A percentile compares a stretch with the other conserved stretches of the same genome.
phyloP scores from a whole-genome alignment of 35 echinoderm and acorn worm species.

The Ophiothrix spiculata region DNA sequence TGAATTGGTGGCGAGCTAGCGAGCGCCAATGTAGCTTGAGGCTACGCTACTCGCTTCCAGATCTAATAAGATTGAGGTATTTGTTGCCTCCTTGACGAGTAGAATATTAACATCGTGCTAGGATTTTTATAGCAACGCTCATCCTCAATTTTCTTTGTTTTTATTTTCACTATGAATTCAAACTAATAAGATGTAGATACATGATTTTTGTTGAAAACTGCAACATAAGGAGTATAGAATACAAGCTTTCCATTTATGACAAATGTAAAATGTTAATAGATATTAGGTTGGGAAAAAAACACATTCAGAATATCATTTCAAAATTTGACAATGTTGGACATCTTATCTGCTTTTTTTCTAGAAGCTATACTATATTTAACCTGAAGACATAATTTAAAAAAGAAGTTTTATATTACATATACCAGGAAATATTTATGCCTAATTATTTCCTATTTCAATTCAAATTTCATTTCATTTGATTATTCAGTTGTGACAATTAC shows the following conservation, averaged over 20 bases:
- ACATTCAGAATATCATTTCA: no score
- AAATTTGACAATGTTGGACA: no score
- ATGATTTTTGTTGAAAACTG: no score
- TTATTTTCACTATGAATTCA: background rate
- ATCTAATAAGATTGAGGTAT: constrained; percentile 10
- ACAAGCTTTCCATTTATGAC: no score
- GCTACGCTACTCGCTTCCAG: background rate
- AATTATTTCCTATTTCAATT: background rate
- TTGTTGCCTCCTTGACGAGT: constrained; percentile 3
- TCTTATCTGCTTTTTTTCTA: no score
- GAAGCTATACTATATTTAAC: no score
- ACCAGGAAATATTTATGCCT: background rate
- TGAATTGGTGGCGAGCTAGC: constrained; percentile 11
- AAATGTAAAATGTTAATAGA: no score
- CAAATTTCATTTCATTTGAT: background rate
- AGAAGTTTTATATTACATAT: background rate
- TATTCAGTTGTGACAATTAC: background rate
- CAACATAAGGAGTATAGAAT: no score
- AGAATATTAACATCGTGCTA: constrained; percentile 6
- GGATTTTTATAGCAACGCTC: background rate
- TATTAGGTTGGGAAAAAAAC: no score
- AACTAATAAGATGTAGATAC: background rate
- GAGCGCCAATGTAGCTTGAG: background rate
- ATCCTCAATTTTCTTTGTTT: constrained; percentile 1
- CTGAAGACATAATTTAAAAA: no score